phyloP scores from a whole-genome alignment of 1,140 invertebrate genomes.

The Saccostrea cuccullata region DNA sequence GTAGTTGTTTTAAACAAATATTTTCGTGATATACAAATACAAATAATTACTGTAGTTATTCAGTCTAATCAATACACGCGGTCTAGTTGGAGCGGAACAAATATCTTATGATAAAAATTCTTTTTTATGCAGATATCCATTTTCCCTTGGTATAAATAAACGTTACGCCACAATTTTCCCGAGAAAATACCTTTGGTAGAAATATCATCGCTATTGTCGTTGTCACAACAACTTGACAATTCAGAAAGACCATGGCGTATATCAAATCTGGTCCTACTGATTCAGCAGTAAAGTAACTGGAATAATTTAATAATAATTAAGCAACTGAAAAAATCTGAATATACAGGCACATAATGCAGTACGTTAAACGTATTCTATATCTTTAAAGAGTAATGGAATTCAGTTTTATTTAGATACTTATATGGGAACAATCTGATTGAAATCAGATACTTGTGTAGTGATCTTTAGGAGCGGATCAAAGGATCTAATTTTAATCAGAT shows the following conservation, averaged over 20 bases:
- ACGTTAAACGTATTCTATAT: too few relatives aligned
- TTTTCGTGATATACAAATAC: not conserved
- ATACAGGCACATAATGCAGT: too few relatives aligned
- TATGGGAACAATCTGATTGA: too few relatives aligned
- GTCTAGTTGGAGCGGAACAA: not conserved
- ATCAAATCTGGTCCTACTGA: slow-evolving; percentile 68
- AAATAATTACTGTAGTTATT: not conserved
- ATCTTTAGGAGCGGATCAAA: too few relatives aligned
- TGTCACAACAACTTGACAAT: slow-evolving; percentile 70
- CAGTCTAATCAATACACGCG: not conserved
- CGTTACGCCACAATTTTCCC: not conserved
- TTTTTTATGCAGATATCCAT: not conserved
- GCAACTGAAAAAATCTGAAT: too few relatives aligned
- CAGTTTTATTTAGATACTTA: too few relatives aligned
- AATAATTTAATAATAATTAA: slow-evolving; percentile 43
- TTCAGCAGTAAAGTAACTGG: slow-evolving; percentile 64
- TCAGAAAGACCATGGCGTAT: slow-evolving; percentile 63
- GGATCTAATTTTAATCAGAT: too few relatives aligned
- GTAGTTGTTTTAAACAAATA: not conserved
- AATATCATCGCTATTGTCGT: slow-evolving; percentile 69
- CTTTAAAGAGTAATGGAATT: too few relatives aligned
- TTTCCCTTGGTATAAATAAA: too few relatives aligned
- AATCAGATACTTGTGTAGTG: too few relatives aligned
- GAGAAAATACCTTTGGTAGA: slow-evolving; percentile 67
- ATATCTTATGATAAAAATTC: not conserved